Evolutionary conservation across 2,113 vertebrate genomes (phyloP), one percentile per base, ranked within the genome.

Genomic region (Lota lota): DNA sequence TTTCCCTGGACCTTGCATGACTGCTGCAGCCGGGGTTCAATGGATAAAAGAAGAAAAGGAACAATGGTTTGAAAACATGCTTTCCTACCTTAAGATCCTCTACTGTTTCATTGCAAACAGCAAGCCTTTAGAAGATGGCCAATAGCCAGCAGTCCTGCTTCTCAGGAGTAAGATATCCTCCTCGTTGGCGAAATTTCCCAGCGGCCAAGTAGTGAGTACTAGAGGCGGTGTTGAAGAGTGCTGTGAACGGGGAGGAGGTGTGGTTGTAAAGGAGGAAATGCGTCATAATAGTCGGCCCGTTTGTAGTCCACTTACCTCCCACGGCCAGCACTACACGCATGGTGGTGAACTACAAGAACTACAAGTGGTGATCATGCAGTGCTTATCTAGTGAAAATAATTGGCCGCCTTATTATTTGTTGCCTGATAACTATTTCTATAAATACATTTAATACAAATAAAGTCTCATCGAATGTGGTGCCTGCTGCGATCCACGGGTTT

Each of bases 21-120:
- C 68, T 76, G 74, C 70, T 51, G 65, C 59, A 63, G 74, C 47
- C 61, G 24, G 79, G 79, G 73, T 70, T 72, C 78, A 64, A 73
- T 72, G 40, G 69, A 14, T 20, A 72, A 67, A 79, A 88, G 24
- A 50, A 28, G 75, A 82, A 75, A 75, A 78, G 7, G 28, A 33
- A 6, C 28, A 28, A 2, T 6, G 28, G 28, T 33, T 33, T 33
- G 28, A 33, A 33, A 33, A 33, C 28, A 33, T 33, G 59, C 56
- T 67, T 28, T 84, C 89, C 74, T 89, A 91, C 90, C 91, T 88
- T 84, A 67, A 56, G 81, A 58, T 82, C 63, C 68, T 74, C 81
- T 77, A 77, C 77, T 76, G 82, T 84, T 58, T 85, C 90, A 90
- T 91, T 79, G 79, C 86, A 75, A 62, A 75, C 65, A 57, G 70